Percentiles rank a stretch among this genome's conserved stretches.
Conservation (phyloP, 1,140 invertebrate species). For the Nephila pilipes region DNA sequence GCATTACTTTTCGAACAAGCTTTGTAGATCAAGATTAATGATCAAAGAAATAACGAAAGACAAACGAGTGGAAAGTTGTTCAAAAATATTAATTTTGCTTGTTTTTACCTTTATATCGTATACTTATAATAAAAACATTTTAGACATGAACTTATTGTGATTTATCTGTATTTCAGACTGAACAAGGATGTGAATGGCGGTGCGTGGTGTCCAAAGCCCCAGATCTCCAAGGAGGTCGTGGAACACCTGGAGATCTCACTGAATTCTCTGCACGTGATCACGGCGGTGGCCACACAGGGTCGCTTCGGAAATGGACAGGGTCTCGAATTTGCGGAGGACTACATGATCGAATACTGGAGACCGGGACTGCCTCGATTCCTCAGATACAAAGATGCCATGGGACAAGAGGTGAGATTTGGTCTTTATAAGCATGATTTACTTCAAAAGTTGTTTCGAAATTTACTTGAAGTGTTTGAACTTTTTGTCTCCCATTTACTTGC, state of each 20-base stretch:
- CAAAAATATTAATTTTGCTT: no score
- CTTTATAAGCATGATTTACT: neutral
- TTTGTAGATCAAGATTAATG: no score
- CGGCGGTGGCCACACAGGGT: conserved; percentile 92
- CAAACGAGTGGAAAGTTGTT: no score
- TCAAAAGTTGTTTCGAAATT: neutral
- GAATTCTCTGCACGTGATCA: conserved; percentile 88
- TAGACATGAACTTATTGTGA: neutral
- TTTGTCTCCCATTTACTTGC: no score
- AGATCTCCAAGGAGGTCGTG: conserved; percentile 88
- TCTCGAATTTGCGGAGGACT: conserved; percentile 94
- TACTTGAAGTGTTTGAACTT: no score
- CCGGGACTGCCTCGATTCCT: conserved; percentile 90
- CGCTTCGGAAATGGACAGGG: conserved; percentile 96
- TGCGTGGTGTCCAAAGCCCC: conserved; percentile 95
- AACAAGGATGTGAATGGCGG: conserved; percentile 93
- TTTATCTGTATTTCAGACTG: conserved; percentile 84
- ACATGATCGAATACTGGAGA: conserved; percentile 95
- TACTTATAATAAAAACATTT: neutral
- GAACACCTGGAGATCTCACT: conserved; percentile 96
- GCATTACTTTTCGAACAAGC: no score
- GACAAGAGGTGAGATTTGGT: conserved; percentile 87
- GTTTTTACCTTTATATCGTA: no score
- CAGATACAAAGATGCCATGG: conserved; percentile 88
- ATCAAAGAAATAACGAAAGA: no score